Percentiles rank a stretch among this genome's conserved stretches.
phyloP scores from a whole-genome alignment of 2,113 vertebrate genomes.

The Hypanus sabinus region DNA sequence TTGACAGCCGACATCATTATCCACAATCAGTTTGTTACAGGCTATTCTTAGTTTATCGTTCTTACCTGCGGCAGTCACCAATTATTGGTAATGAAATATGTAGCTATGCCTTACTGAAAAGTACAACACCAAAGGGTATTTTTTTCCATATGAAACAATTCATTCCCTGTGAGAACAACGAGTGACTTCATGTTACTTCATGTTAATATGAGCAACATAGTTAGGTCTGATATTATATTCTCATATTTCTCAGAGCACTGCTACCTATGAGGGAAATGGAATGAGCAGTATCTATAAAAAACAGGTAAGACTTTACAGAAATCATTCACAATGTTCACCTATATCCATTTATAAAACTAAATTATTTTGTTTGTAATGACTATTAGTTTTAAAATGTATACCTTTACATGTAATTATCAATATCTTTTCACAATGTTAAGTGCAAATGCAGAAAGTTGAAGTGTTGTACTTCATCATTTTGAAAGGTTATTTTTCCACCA shows the following conservation, averaged over 20 bases:
- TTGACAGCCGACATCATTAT: too few species aligned
- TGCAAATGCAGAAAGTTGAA: not conserved
- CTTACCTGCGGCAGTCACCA: not conserved
- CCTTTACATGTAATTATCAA: not conserved
- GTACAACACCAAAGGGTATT: not conserved
- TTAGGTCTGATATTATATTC: not conserved
- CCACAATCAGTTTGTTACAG: not conserved
- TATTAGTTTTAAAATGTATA: not conserved
- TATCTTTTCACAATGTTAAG: not conserved
- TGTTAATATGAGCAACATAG: not conserved
- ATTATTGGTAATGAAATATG: not conserved
- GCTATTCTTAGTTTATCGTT: not conserved
- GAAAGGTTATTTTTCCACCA: not conserved
- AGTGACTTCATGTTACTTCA: not conserved
- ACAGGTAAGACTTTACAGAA: constrained; percentile 68
- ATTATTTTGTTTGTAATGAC: not conserved
- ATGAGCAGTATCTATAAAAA: constrained; percentile 96
- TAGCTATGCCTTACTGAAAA: not conserved
- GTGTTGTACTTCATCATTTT: not conserved
- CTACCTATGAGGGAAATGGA: constrained; percentile 77
- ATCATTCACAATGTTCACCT: not conserved
- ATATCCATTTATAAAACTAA: not conserved
- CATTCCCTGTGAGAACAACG: not conserved
- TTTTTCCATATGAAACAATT: not conserved
- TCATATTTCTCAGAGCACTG: constrained; percentile 61